Evolutionary conservation across 2,888 invertebrate species (phyloP), one percentile per base, ranked within the genome.

Genomic region (Rhabditoides inermis): DNA sequence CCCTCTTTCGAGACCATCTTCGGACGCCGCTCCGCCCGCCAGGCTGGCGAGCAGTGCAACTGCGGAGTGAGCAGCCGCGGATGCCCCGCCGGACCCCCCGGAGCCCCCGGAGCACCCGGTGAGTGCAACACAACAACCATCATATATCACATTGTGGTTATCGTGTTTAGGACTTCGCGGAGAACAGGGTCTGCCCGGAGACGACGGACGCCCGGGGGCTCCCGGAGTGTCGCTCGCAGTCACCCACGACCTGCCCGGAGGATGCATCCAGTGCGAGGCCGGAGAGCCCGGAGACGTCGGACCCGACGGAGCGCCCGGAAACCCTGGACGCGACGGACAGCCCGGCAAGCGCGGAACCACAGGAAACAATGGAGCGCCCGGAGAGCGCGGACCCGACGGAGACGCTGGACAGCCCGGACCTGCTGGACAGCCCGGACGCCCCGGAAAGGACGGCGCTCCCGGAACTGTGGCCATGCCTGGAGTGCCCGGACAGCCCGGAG

Each of bases 231-330:
- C 61, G 32, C 59, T 60, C 45, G 49, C 55, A 22, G 56, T 60
- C 49, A 59, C 59, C 20, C 55, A 58, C 39, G 53, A 57, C 39
- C 53, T 49, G 36, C 62, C 62, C 41, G 63, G 63, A 20, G 63
- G 61, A 36, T 62, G 63, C 60, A 62, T 66, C 58, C 57, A 55
- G 42, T 56, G 59, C 53, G 56, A 59, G 2, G 53, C 57, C 32
- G 60, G 60, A 51, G 55, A 53, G 55, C 57, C 60, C 50, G 60
- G 60, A 48, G 45, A 61, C 39, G 55, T 53, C 50, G 63, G 63
- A 59, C 54, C 54, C 37, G 47, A 45, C 27, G 64, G 64, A 56
- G 49, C 60, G 26, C 58, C 59, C 22, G 59, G 59, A 56, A 55
- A 53, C 50, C 53, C 49, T 18, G 59, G 59, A 45, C 59, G 55